Percentiles rank a stretch among this genome's conserved stretches.
Conservation (phyloP, 2,797 vertebrate species). For the Aphelocoma californica region DNA sequence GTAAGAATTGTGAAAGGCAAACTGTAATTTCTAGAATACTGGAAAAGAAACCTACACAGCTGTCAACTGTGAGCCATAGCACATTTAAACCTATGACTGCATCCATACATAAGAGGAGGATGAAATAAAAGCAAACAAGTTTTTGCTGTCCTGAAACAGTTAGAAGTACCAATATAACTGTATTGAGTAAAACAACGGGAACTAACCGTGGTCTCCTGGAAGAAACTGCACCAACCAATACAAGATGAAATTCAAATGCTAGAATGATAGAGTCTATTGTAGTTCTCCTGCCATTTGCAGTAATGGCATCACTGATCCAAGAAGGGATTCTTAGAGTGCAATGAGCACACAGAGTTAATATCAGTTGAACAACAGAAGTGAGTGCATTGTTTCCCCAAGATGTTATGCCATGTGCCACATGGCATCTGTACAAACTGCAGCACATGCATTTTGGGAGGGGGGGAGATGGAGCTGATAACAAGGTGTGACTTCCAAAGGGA, state of each 20-base stretch:
- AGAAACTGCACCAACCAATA: background rate
- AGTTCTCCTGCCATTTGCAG: background rate
- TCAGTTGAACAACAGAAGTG: background rate
- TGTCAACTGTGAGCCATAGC: background rate
- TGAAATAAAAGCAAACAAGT: background rate
- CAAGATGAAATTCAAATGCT: background rate
- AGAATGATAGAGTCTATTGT: background rate
- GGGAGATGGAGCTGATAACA: background rate
- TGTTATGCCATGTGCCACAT: background rate
- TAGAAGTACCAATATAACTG: background rate
- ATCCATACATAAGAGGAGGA: background rate
- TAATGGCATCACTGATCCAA: background rate
- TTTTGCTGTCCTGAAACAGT: background rate
- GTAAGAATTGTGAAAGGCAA: slow-evolving; percentile 1
- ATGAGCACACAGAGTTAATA: background rate
- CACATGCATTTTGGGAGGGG: background rate
- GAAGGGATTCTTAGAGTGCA: background rate
- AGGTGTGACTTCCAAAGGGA: background rate
- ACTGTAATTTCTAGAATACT: background rate
- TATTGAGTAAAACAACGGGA: background rate
- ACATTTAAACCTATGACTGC: background rate
- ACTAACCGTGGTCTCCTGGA: background rate
- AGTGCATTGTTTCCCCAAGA: background rate
- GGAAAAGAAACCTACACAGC: background rate
- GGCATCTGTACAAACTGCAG: background rate